phyloP scores from a whole-genome alignment of 2,888 invertebrate species.

The Orthonychiurus folsomi region DNA sequence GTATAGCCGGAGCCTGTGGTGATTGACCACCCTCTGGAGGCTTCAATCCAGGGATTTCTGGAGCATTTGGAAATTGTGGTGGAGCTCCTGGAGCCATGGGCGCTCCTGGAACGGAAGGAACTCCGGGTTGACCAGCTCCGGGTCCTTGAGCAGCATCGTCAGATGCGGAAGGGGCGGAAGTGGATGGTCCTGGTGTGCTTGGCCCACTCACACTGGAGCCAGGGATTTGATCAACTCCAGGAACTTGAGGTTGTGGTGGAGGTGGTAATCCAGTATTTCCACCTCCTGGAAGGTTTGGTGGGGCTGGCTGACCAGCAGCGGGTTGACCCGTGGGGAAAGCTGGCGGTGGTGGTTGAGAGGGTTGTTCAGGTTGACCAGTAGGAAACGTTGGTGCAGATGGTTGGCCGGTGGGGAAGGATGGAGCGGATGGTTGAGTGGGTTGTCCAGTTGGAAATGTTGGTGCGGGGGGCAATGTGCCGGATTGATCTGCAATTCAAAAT shows the following conservation, averaged over 20 bases:
- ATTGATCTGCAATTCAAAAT: too few species aligned
- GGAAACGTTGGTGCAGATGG: conserved; percentile 21
- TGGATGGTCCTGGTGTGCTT: neutral
- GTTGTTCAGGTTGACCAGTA: conserved; percentile 42
- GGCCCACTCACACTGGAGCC: neutral
- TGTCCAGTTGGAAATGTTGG: too few species aligned
- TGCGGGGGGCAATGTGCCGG: too few species aligned
- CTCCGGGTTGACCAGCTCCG: neutral
- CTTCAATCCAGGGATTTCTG: neutral
- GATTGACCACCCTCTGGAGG: conserved; percentile 4
- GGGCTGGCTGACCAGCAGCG: conserved; percentile 40
- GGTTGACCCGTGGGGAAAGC: conserved; percentile 30
- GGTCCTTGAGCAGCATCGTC: conserved; percentile 4
- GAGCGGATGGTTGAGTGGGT: conserved; percentile 20
- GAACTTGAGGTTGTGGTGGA: conserved; percentile 16
- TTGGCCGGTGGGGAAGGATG: conserved; percentile 18
- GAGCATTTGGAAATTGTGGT: conserved; percentile 9
- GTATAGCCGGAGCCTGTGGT: conserved; percentile 10
- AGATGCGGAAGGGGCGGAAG: conserved; percentile 8
- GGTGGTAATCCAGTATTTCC: conserved; percentile 22
- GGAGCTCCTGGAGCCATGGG: neutral
- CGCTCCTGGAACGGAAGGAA: neutral
- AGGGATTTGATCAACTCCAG: conserved; percentile 13
- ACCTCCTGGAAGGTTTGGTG: conserved; percentile 40
- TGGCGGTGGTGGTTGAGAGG: conserved; percentile 22